Base-by-base conservation (phyloP, 1,140 invertebrate genomes). In the Drosophila ananassae region DNA sequence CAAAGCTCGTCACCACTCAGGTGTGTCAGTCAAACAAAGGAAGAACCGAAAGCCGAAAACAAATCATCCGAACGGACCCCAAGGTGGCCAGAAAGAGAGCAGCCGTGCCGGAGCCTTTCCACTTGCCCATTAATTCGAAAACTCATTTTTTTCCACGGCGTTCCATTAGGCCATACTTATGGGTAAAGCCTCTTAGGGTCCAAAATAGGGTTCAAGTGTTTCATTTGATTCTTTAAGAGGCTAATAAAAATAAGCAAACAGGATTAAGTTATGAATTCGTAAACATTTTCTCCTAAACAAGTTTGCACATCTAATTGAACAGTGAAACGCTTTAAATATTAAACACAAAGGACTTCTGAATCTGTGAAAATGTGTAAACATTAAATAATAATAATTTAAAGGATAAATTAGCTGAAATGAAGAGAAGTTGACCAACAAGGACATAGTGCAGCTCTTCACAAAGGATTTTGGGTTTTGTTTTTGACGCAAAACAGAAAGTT, bases 1-100 rank as follows among this genome's bases (percentile, higher is more conserved):
- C 73, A 67, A 67, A 69, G 73, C 55, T 51, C 48, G 44, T 12
- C 62, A 51, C 57, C 77, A 81, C 78, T 85, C 81, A 87, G 73
- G 63, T 78, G 78, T 75, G 68, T 60, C 58, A 37, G 41, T 37
- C 57, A 57, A 62, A 74, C 73, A 87, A 85, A 71, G 52, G n/a
- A 69, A 63, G 25, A 30, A 28, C 30, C 48, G 10, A 54, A 66
- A 71, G 44, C 37, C 60, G 3, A 46, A 61, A 74, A 46, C 28
- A 37, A 69, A 60, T 56, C 54, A 32, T 48, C 13, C 55, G 10
- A 39, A 41, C 56, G 54, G 46, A 55, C 55, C 32, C 24, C 2
- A 37, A 13, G 75, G 48, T 57, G 8, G 28, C 30, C 34, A 32
- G 28, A 34, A 52, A 52, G 44, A 25, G 41, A 61, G 58, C 17